Conservation (phyloP, 2,797 vertebrate species). For the Sebastes taczanowskii region DNA sequence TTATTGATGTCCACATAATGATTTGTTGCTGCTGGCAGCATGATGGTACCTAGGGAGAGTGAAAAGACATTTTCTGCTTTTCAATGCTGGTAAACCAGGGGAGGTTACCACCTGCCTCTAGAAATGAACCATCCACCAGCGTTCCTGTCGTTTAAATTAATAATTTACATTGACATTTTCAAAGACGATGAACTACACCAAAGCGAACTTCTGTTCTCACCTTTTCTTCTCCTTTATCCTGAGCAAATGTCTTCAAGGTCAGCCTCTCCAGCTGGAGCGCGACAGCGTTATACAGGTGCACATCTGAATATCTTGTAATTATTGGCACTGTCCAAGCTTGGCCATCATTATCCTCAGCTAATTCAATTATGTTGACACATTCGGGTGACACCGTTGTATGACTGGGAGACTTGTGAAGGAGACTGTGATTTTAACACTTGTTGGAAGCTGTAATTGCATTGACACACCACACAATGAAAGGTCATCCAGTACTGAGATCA, state of each 20-base stretch:
- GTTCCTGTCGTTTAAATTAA: constrained; percentile 30
- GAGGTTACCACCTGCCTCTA: constrained; percentile 22
- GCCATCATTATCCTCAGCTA: constrained; percentile 41
- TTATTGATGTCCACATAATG: constrained; percentile 24
- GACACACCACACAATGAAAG: constrained; percentile 34
- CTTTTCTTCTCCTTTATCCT: background rate
- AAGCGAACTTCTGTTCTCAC: constrained; percentile 14
- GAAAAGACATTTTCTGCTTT: constrained; percentile 21
- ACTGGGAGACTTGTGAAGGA: constrained; percentile 57
- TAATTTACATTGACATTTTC: constrained; percentile 53
- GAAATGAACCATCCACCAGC: background rate
- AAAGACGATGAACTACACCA: background rate
- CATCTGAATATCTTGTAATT: constrained; percentile 37
- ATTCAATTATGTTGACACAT: constrained; percentile 58
- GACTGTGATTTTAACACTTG: constrained; percentile 45
- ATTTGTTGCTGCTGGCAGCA: constrained; percentile 32
- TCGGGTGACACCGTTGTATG: constrained; percentile 25
- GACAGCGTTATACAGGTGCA: constrained; percentile 8
- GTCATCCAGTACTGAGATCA: constrained; percentile 40
- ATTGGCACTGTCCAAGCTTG: constrained; percentile 9
- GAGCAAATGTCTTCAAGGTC: background rate
- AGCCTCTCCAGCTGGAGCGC: background rate
- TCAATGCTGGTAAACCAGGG: background rate
- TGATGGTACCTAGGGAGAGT: constrained; percentile 6
- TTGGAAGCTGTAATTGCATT: constrained; percentile 48